Base-by-base conservation (phyloP, 2,888 invertebrate species). In the Neoascia interrupta region DNA sequence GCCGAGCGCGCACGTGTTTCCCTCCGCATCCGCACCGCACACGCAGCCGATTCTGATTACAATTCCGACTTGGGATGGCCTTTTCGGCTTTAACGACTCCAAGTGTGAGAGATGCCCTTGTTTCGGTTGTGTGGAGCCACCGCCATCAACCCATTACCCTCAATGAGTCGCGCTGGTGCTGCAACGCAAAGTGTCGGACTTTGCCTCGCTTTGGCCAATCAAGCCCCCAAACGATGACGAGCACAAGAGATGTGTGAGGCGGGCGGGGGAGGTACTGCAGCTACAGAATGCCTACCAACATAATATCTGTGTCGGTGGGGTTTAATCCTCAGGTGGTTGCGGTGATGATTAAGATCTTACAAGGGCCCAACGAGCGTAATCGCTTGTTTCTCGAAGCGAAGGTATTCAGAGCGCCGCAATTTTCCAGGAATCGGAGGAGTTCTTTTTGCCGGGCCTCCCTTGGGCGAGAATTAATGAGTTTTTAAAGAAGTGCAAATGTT, bases 401-500 rank as follows among this genome's bases (percentile, higher is more conserved):
- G 10, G 21, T n/a, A n/a, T n/a, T n/a, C 18, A 26, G 43, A 43
- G 31, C 45, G 28, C 56, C 23, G 36, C 61, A 54, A 39, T 39
- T 63, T 72, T 63, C 63, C 63, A 41, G 26, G 54, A 72, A 72
- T 63, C 49, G 16, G 34, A 23, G 8, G 47, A 19, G 26, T 16
- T 18, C 8, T 11, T 23, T 36, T 13, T 23, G 3, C 15, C 31
- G 3, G 8, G n/a, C 28, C 21, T 41, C 26, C 23, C 39, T 51
- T 36, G 45, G 53, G 45, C 31, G 39, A 15, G 31, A 66, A 43
- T 66, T 54, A 53, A 66, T 60, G 58, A 66, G 53, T 60, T 69
- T 54, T 53, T 54, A 54, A 63, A 56, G 54, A 63, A 56, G 61
- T 69, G 64, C 58, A 64, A 58, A 64, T 58, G 28, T 64, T 49